phyloP scores from a whole-genome alignment of 2,113 vertebrate genomes.

The Cyanoliseus patagonus region DNA sequence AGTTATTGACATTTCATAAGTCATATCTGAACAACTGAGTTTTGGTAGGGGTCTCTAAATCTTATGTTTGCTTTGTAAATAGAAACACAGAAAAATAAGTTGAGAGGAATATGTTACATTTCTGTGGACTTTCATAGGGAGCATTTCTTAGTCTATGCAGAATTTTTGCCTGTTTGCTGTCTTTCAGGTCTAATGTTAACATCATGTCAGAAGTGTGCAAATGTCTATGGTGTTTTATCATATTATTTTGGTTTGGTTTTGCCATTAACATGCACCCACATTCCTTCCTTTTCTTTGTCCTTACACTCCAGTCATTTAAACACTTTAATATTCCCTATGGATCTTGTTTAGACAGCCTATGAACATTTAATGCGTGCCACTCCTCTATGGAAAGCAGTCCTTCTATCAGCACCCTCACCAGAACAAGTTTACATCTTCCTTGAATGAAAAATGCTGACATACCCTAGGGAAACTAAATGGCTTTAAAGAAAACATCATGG shows the following conservation, averaged over 20 bases:
- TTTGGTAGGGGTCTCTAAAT: background rate
- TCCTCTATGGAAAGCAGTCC: background rate
- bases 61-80: background rate
- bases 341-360: background rate
- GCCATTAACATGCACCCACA: background rate
- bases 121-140: background rate
- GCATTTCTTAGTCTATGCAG: background rate
- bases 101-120: background rate
- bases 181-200: background rate
- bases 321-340: background rate
- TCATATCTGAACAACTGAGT: background rate
- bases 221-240: background rate
- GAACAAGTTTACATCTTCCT: background rate
- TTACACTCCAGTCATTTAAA: constrained; percentile 7
- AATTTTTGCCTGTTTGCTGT: background rate
- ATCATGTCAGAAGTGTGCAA: background rate
- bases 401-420: background rate
- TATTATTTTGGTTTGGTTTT: constrained; percentile 6
- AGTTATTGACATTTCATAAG: background rate
- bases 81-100: background rate
- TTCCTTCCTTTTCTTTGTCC: background rate
- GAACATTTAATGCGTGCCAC: background rate
- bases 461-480: background rate
- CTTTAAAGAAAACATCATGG: background rate
- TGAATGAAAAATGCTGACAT: background rate